Evolutionary conservation across 1,140 invertebrate genomes (phyloP).

Genomic region (Pogonomyrmex californicus): DNA sequence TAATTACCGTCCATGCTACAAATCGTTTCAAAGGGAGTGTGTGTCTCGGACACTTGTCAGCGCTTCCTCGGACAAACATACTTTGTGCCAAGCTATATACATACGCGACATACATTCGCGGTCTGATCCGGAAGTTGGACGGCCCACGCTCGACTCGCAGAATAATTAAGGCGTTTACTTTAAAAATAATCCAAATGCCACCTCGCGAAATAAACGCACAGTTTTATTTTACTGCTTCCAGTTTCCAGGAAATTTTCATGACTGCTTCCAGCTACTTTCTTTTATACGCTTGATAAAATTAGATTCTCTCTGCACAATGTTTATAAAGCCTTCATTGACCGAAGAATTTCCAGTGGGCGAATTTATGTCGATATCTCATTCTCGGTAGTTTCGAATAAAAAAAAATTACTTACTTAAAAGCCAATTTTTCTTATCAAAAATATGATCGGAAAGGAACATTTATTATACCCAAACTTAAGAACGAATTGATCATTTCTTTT

Average conservation of each 20-base stretch:
- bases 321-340: neutral
- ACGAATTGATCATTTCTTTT: neutral
- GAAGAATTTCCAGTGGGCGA: neutral
- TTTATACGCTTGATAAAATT: neutral
- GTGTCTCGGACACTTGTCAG: constrained; percentile 51
- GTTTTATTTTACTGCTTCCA: neutral
- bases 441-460: neutral
- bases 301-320: neutral
- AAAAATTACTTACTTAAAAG: constrained; percentile 1
- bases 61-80: constrained; percentile 50
- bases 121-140: constrained; percentile 23
- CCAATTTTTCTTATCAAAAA: neutral
- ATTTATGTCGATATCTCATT: neutral
- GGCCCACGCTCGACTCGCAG: neutral
- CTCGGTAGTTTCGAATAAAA: neutral
- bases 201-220: neutral
- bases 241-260: neutral
- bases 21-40: constrained; percentile 54
- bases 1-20: constrained; percentile 49
- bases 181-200: constrained; percentile 10
- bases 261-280: neutral
- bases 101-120: neutral
- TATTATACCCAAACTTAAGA: constrained; percentile 4
- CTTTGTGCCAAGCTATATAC: constrained; percentile 5
- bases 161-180: constrained; percentile 22